Conservation (phyloP, 2,113 vertebrate species). For the Oreochromis tanganicae region DNA sequence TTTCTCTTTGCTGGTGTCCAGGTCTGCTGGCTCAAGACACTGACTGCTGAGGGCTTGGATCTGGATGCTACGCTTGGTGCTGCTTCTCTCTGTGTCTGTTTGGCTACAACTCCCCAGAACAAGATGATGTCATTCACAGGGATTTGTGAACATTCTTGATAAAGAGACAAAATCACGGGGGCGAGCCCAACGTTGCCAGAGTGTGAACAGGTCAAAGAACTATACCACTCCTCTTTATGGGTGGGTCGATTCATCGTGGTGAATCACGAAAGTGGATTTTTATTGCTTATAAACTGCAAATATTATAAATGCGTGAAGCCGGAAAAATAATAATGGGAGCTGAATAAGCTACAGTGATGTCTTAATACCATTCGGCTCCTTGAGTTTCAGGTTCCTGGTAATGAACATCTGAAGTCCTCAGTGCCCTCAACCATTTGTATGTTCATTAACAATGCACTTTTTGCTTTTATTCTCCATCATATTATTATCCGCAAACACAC, state of each 20-base stretch:
- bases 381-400: not conserved
- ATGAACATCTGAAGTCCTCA: not conserved
- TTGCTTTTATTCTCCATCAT: not conserved
- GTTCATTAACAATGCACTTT: not conserved
- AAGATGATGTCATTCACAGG: constrained; percentile 62
- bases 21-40: constrained; percentile 59
- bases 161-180: constrained; percentile 45
- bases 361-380: not conserved
- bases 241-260: not conserved
- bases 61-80: constrained; percentile 43
- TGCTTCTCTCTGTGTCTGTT: constrained; percentile 54
- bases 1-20: constrained; percentile 57
- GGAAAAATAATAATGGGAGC: not conserved
- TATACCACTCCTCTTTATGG: not conserved
- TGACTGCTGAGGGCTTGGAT: constrained; percentile 62
- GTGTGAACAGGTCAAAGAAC: constrained; percentile 23
- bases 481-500: not conserved
- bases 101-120: constrained; percentile 43
- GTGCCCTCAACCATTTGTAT: not conserved
- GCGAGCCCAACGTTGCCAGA: constrained; percentile 2
- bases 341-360: not conserved
- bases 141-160: constrained; percentile 62
- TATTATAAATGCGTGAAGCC: not conserved
- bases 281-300: not conserved
- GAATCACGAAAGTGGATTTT: not conserved